Evolutionary conservation across 2,113 vertebrate genomes (phyloP).

Genomic region (Crotalus helleri): DNA sequence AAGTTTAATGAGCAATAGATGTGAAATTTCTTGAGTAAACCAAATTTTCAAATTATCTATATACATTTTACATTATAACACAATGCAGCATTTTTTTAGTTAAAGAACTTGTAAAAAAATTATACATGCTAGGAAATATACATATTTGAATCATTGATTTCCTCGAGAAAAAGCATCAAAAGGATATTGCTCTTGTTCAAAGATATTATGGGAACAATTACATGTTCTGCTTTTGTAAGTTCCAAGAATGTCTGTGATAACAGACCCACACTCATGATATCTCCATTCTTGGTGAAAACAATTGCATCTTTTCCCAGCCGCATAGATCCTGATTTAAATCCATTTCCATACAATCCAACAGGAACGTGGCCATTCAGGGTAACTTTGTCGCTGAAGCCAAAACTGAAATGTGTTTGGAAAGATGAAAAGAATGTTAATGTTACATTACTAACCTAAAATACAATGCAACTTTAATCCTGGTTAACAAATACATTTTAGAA

Average conservation of each 20-base stretch:
- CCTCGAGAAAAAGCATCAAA: slow-evolving; percentile 24
- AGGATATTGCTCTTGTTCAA: slow-evolving; percentile 83
- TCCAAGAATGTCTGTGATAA: slow-evolving; percentile 90
- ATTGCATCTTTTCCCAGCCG: slow-evolving; percentile 91
- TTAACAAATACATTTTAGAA: not conserved
- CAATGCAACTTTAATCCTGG: not conserved
- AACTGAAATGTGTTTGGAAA: slow-evolving; percentile 66
- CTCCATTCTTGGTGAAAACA: slow-evolving; percentile 87
- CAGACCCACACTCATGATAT: slow-evolving; percentile 83
- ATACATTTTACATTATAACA: not conserved
- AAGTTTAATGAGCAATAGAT: not conserved
- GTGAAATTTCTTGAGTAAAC: not conserved
- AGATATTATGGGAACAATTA: slow-evolving; percentile 84
- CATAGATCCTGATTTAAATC: slow-evolving; percentile 98
- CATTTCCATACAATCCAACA: slow-evolving; percentile 93
- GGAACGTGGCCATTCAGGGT: slow-evolving; percentile 77
- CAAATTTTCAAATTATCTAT: not conserved
- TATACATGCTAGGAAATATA: fast-evolving
- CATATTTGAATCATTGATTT: too few relatives aligned
- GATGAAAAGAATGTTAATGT: not conserved
- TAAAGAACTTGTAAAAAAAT: not conserved
- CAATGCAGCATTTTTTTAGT: not conserved
- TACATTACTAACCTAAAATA: not conserved
- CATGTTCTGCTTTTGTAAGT: slow-evolving; percentile 76
- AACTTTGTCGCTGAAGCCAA: slow-evolving; percentile 95